phyloP scores from a whole-genome alignment of 2,888 invertebrate species.

The Thymelicus acteon region DNA sequence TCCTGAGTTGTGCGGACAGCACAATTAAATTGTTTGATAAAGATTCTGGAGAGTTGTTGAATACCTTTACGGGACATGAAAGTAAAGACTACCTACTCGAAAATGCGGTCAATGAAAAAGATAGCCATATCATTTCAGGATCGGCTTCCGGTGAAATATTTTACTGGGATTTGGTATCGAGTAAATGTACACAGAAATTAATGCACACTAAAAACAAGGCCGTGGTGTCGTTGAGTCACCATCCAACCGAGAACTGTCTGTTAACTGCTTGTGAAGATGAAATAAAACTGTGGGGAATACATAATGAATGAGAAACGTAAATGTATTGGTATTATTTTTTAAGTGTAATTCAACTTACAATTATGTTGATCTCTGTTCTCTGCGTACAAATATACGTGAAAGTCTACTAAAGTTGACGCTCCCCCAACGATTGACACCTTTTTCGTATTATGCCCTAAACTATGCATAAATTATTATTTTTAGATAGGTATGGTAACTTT shows the following conservation, averaged over 20 bases:
- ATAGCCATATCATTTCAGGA: conserved; percentile 94
- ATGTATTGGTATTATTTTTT: not conserved
- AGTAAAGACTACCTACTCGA: conserved; percentile 94
- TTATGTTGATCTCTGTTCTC: too few relatives aligned
- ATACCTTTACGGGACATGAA: conserved; percentile 92
- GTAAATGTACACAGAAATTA: conserved; percentile 73
- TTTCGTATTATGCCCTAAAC: too few relatives aligned
- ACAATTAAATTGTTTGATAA: conserved; percentile 95
- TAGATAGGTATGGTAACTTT: too few relatives aligned
- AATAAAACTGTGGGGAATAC: conserved; percentile 87
- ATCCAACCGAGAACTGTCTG: conserved; percentile 90
- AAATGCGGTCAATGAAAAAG: conserved; percentile 92
- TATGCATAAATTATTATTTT: too few relatives aligned
- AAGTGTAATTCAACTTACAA: not conserved
- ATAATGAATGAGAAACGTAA: conserved; percentile 52
- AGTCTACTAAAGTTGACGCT: too few relatives aligned
- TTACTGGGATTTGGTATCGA: conserved; percentile 95
- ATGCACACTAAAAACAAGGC: conserved; percentile 84
- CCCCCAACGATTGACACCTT: too few relatives aligned
- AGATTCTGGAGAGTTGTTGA: conserved; percentile 75
- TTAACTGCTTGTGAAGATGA: conserved; percentile 90
- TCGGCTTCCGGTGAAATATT: conserved; percentile 94
- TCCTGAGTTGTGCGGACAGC: conserved; percentile 94
- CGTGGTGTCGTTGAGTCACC: conserved; percentile 92
- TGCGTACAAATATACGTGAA: too few relatives aligned